Conservation (phyloP, 2,113 vertebrate species). For the Naja naja region DNA sequence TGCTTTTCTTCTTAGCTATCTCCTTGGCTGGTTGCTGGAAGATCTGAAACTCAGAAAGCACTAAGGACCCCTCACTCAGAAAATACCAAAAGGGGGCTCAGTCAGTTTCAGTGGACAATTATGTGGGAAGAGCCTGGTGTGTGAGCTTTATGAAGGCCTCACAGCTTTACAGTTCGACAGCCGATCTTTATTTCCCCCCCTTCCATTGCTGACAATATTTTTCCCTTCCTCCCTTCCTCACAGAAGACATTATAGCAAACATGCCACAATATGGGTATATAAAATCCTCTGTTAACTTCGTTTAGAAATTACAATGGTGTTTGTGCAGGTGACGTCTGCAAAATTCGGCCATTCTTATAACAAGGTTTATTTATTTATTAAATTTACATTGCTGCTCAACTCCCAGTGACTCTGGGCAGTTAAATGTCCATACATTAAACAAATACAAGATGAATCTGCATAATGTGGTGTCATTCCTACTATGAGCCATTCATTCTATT, state of each 20-base stretch:
- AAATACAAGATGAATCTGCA: background rate
- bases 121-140: background rate
- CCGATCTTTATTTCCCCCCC: background rate
- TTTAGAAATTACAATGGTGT: background rate
- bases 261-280: background rate
- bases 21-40: background rate
- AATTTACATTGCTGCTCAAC: background rate
- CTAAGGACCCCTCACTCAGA: background rate
- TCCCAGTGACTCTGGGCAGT: background rate
- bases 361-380: background rate
- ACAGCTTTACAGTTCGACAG: background rate
- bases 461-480: background rate
- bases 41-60: background rate
- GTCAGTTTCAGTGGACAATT: background rate
- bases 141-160: background rate
- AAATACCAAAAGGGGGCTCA: background rate
- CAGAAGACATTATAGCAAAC: background rate
- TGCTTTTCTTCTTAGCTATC: background rate
- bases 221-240: background rate
- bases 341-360: background rate
- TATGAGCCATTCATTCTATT: background rate
- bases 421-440: background rate
- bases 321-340: background rate
- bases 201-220: background rate
- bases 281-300: background rate